Conservation (phyloP, 2,113 vertebrate species). For the Oryzias woworae region DNA sequence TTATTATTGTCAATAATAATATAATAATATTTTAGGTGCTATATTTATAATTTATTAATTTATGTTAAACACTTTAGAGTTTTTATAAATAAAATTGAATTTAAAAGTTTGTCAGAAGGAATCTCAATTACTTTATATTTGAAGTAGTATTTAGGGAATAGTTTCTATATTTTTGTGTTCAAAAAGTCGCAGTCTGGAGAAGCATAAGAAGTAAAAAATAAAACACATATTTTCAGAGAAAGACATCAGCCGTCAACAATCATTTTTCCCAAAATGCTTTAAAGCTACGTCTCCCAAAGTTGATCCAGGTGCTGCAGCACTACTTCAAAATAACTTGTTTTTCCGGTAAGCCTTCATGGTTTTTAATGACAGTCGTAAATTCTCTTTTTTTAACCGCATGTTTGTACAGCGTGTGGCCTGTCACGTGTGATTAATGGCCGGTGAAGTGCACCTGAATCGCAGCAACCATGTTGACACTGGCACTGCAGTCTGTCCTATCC, state of each 20-base stretch:
- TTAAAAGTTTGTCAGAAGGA: no score
- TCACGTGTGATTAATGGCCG: constrained; percentile 45
- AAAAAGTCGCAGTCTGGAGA: no score
- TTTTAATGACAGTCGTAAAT: constrained; percentile 56
- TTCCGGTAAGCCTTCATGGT: constrained; percentile 29
- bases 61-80: no score
- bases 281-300: constrained; percentile 2
- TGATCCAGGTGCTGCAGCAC: constrained; percentile 21
- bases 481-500: constrained; percentile 8
- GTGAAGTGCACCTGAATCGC: constrained; percentile 43
- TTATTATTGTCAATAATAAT: no score
- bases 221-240: neutral
- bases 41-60: no score
- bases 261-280: constrained; percentile 6
- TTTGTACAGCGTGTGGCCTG: constrained; percentile 47
- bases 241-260: constrained; percentile 5
- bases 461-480: constrained; percentile 33
- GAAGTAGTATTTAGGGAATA: no score
- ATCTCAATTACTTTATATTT: no score
- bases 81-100: no score
- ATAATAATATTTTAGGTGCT: no score
- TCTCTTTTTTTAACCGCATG: constrained; percentile 38
- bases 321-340: constrained; percentile 9
- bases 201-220: no score
- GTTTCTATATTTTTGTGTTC: no score